Percentiles rank a stretch among this genome's conserved stretches.
Evolutionary conservation across 2,888 invertebrate species (phyloP).

Genomic region (Trisateles emortualis): DNA sequence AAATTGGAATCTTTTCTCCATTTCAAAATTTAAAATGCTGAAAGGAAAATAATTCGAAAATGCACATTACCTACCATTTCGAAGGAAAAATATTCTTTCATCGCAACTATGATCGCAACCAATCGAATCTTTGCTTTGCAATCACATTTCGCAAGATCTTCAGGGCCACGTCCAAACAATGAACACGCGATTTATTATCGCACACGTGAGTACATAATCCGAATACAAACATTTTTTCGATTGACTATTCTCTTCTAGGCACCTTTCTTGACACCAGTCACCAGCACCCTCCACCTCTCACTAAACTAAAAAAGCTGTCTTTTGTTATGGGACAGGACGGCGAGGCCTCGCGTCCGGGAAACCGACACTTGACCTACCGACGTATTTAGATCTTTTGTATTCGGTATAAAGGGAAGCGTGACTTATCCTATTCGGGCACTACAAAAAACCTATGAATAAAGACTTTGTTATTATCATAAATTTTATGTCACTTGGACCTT

Average conservation of each 20-base stretch:
- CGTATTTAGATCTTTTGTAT: slow-evolving; percentile 82
- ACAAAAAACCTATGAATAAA: slow-evolving; percentile 66
- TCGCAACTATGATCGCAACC: too few species aligned
- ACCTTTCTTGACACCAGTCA: slow-evolving; percentile 40
- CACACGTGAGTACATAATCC: neutral
- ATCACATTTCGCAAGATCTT: slow-evolving; percentile 26
- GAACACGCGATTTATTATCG: neutral
- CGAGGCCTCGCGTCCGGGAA: slow-evolving; percentile 79
- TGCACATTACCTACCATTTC: neutral
- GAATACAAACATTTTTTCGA: slow-evolving; percentile 14
- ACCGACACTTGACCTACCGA: slow-evolving; percentile 82
- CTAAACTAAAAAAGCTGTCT: slow-evolving; percentile 68
- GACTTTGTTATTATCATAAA: slow-evolving; percentile 68
- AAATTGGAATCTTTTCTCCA: neutral
- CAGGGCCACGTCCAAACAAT: slow-evolving; percentile 21
- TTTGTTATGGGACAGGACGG: slow-evolving; percentile 66
- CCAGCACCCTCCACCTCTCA: slow-evolving; percentile 70
- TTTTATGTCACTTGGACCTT: slow-evolving; percentile 55
- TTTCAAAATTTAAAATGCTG: neutral
- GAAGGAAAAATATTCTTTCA: neutral
- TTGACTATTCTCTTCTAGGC: slow-evolving; percentile 28
- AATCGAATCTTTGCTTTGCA: neutral
- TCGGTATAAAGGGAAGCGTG: slow-evolving; percentile 76
- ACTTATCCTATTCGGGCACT: slow-evolving; percentile 71
- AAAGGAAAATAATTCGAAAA: neutral